phyloP scores from a whole-genome alignment of 2,113 vertebrate genomes.

The Grammomys dolichurus region DNA sequence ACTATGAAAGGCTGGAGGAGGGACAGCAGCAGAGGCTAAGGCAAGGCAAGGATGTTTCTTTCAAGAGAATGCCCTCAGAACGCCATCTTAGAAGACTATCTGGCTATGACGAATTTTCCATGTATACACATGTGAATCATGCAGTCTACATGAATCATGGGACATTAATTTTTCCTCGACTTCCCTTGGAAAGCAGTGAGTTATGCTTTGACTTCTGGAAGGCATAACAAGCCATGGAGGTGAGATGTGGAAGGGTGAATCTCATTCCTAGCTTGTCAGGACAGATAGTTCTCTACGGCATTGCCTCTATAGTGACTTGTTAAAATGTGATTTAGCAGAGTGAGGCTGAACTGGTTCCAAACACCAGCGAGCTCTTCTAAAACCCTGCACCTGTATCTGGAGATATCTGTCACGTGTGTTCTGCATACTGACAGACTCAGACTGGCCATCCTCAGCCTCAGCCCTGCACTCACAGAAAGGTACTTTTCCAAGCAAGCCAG shows the following conservation, averaged over 20 bases:
- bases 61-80: too few relatives aligned
- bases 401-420: background rate
- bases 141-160: background rate
- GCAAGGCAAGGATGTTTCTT: background rate
- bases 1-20: too few relatives aligned
- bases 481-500: background rate
- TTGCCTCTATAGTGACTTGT: rapidly evolving
- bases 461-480: background rate
- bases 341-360: background rate
- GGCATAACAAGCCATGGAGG: background rate
- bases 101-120: background rate
- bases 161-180: rapidly evolving
- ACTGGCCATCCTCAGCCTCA: background rate
- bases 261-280: background rate
- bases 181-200: background rate
- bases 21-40: too few relatives aligned
- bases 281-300: too few relatives aligned
- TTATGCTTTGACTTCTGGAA: background rate
- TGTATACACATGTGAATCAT: background rate
- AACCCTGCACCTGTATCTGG: background rate
- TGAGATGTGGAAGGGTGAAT: background rate
- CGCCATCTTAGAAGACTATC: too few relatives aligned
- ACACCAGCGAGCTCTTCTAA: background rate
- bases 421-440: background rate
- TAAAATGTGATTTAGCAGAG: background rate